Percentiles rank a stretch among this genome's conserved stretches.
phyloP scores from a whole-genome alignment of 2,113 vertebrate species.

The Lepus europaeus region DNA sequence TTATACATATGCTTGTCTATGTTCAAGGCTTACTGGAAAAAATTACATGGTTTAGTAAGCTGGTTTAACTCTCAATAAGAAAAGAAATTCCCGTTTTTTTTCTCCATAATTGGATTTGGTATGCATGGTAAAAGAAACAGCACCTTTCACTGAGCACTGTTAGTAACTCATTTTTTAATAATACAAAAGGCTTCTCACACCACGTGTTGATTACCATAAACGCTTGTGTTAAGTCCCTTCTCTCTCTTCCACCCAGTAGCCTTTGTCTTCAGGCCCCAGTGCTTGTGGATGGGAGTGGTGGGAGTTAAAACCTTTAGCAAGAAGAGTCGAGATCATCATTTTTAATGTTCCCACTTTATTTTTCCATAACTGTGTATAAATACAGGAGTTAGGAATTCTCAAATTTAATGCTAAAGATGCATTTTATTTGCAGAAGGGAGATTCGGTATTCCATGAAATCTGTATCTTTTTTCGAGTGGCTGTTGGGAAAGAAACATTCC shows the following conservation, averaged over 20 bases:
- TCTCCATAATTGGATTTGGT: slow-evolving; percentile 88
- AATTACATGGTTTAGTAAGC: slow-evolving; percentile 86
- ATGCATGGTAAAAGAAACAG: slow-evolving; percentile 85
- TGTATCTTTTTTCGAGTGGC: not conserved
- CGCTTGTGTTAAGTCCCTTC: slow-evolving; percentile 37
- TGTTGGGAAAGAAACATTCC: slow-evolving; percentile 16
- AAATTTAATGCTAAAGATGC: slow-evolving; percentile 42
- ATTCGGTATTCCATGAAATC: slow-evolving; percentile 36
- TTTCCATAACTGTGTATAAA: slow-evolving; percentile 41
- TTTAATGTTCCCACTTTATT: not conserved
- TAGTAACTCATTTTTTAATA: slow-evolving; percentile 81
- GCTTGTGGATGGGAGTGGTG: not conserved
- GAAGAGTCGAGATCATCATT: not conserved
- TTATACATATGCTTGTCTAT: slow-evolving; percentile 78
- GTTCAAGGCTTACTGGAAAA: slow-evolving; percentile 80
- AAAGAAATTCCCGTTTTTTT: slow-evolving; percentile 84
- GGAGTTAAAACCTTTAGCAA: not conserved
- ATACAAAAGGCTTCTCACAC: slow-evolving; percentile 71
- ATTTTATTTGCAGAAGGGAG: slow-evolving; percentile 39
- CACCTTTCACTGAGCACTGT: slow-evolving; percentile 79
- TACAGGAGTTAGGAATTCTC: slow-evolving; percentile 47
- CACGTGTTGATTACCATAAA: slow-evolving; percentile 52
- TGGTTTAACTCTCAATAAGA: slow-evolving; percentile 85
- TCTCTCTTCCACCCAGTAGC: not conserved
- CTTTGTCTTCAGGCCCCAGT: not conserved